A percentile compares a stretch with the other conserved stretches of the same genome.
phyloP scores from a whole-genome alignment of 2,888 invertebrate genomes.

The Drosophila longiperda region DNA sequence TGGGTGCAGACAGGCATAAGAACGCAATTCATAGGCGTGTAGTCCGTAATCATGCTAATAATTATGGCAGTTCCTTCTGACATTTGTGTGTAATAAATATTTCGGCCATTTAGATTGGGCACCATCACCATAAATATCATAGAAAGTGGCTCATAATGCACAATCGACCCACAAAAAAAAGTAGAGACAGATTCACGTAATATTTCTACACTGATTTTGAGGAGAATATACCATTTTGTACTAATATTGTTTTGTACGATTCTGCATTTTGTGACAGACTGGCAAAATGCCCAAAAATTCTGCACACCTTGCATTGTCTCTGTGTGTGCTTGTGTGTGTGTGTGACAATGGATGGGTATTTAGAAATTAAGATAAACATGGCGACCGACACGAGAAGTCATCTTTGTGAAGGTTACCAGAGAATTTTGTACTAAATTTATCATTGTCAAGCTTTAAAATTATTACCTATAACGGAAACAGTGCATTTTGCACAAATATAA shows the following conservation, averaged over 20 bases:
- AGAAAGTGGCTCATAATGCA: slow-evolving; percentile 52
- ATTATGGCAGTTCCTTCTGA: slow-evolving; percentile 72
- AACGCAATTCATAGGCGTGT: slow-evolving; percentile 47
- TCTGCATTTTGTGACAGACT: slow-evolving; percentile 49
- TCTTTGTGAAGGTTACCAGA: slow-evolving; percentile 41
- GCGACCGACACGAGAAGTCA: slow-evolving; percentile 32
- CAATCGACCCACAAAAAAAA: slow-evolving; percentile 41
- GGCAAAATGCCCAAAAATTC: slow-evolving; percentile 59
- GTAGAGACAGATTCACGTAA: slow-evolving; percentile 18
- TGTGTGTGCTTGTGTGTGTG: slow-evolving; percentile 11
- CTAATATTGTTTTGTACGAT: slow-evolving; percentile 48
- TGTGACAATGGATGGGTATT: slow-evolving; percentile 53
- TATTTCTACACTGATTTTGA: slow-evolving; percentile 15
- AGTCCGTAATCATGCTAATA: slow-evolving; percentile 66
- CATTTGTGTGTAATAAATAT: slow-evolving; percentile 69
- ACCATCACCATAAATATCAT: slow-evolving; percentile 54
- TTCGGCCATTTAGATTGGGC: slow-evolving; percentile 46
- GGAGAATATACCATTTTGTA: slow-evolving; percentile 22
- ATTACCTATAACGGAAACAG: neutral
- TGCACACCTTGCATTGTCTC: slow-evolving; percentile 34
- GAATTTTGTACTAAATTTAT: slow-evolving; percentile 23
- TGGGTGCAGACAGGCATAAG: slow-evolving; percentile 65
- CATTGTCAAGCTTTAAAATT: neutral
- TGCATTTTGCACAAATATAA: neutral
- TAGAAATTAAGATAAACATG: slow-evolving; percentile 45